A percentile compares a stretch with the other conserved stretches of the same genome.
Evolutionary conservation across 2,888 invertebrate genomes (phyloP).

Genomic region (Oxyteleia sp.): DNA sequence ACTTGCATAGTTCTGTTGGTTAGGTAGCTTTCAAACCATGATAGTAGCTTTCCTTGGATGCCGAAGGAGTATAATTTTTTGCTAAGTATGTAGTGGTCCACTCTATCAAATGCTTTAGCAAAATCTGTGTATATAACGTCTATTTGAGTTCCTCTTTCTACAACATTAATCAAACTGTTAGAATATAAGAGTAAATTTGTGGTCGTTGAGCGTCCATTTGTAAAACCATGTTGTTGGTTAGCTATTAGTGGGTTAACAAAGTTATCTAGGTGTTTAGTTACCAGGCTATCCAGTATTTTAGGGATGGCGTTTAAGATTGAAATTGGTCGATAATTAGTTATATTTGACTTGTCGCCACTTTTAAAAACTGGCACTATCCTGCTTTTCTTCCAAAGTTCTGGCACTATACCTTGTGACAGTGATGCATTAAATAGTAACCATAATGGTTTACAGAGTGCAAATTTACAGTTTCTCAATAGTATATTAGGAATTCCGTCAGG

Average conservation of each 20-base stretch:
- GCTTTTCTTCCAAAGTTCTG: slow-evolving; percentile 1
- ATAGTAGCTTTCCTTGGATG: not conserved
- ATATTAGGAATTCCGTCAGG: not conserved
- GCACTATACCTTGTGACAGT: not conserved
- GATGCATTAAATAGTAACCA: not conserved
- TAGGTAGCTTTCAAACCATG: no score
- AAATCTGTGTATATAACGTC: slow-evolving; percentile 16
- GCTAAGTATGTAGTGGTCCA: not conserved
- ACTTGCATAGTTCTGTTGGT: no score
- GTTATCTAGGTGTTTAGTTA: not conserved
- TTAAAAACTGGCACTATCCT: not conserved
- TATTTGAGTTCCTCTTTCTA: no score
- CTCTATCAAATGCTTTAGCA: slow-evolving; percentile 19
- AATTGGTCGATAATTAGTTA: slow-evolving; percentile 9
- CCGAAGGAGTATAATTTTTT: not conserved
- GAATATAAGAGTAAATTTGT: no score
- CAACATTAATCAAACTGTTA: no score
- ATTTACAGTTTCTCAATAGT: not conserved
- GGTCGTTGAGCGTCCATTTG: no score
- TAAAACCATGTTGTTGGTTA: no score
- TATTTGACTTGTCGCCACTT: not conserved
- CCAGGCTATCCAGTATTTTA: not conserved
- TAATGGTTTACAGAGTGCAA: not conserved
- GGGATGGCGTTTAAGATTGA: slow-evolving; percentile 1
- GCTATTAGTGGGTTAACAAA: no score